Evolutionary conservation across 1,140 invertebrate species (phyloP).

Genomic region (Alviniconcha marisindica): DNA sequence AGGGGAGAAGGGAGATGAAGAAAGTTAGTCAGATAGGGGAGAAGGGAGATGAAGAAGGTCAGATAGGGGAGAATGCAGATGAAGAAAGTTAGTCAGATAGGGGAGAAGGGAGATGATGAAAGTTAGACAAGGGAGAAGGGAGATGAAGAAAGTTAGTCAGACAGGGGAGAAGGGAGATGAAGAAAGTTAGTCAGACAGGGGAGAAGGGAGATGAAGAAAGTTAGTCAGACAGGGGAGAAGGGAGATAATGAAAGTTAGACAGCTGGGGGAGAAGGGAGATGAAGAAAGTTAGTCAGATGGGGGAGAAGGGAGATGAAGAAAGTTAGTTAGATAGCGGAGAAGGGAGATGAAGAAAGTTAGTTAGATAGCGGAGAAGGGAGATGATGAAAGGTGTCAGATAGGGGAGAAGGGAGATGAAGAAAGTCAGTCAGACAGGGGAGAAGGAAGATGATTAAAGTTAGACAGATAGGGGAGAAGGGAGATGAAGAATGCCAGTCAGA

Average conservation of each 20-base stretch:
- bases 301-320: too few species aligned
- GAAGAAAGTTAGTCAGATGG: neutral
- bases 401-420: too few species aligned
- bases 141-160: neutral
- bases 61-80: neutral
- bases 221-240: neutral
- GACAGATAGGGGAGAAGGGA: slow-evolving; percentile 25
- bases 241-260: neutral
- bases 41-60: neutral
- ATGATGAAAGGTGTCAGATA: too few species aligned
- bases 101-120: neutral
- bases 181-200: too few species aligned
- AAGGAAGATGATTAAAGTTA: slow-evolving; percentile 8
- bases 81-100: neutral
- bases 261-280: neutral
- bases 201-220: too few species aligned
- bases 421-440: too few species aligned
- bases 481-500: slow-evolving; percentile 28
- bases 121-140: neutral
- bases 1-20: neutral
- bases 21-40: neutral
- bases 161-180: too few species aligned
- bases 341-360: too few species aligned
- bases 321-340: too few species aligned
- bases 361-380: too few species aligned